Percentiles rank a stretch among this genome's conserved stretches.
Evolutionary conservation across 2,113 vertebrate species (phyloP).

Genomic region (Myotis yumanensis): DNA sequence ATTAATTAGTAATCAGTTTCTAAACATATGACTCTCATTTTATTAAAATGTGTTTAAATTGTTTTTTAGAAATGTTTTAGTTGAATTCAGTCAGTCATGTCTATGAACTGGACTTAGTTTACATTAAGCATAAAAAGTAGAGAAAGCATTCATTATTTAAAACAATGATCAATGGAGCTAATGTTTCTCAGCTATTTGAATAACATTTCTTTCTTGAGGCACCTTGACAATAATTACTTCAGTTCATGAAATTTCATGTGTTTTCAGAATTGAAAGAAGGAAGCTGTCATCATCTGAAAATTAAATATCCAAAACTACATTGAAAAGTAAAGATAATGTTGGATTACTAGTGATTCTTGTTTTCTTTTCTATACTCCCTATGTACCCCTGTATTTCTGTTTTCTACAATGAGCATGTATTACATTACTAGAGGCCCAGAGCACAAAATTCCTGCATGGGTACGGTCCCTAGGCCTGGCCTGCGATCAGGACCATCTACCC

Average conservation of each 20-base stretch:
- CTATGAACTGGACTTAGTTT: slow-evolving; percentile 25
- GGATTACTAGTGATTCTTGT: not conserved
- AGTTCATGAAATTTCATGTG: slow-evolving; percentile 49
- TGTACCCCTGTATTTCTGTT: not conserved
- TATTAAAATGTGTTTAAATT: slow-evolving; percentile 45
- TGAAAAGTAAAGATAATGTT: not conserved
- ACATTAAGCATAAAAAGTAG: not conserved
- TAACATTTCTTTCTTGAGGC: slow-evolving; percentile 28
- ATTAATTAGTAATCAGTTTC: slow-evolving; percentile 7
- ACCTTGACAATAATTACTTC: slow-evolving; percentile 45
- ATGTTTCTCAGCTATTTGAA: not conserved
- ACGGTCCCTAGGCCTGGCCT: no score
- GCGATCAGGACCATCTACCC: no score
- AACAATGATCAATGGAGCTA: not conserved
- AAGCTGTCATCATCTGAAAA: slow-evolving; percentile 36
- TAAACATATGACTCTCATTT: slow-evolving; percentile 36
- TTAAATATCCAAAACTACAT: not conserved
- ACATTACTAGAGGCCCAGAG: not conserved
- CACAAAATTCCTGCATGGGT: no score
- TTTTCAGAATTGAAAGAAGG: slow-evolving; percentile 63
- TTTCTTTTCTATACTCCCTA: not conserved
- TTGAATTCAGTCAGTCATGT: not conserved
- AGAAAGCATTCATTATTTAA: slow-evolving; percentile 26
- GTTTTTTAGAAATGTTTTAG: slow-evolving; percentile 10
- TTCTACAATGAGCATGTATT: not conserved